Evolutionary conservation across 2,888 invertebrate species (phyloP), one percentile per base, ranked within the genome.

Genomic region (Lycia hirtaria): DNA sequence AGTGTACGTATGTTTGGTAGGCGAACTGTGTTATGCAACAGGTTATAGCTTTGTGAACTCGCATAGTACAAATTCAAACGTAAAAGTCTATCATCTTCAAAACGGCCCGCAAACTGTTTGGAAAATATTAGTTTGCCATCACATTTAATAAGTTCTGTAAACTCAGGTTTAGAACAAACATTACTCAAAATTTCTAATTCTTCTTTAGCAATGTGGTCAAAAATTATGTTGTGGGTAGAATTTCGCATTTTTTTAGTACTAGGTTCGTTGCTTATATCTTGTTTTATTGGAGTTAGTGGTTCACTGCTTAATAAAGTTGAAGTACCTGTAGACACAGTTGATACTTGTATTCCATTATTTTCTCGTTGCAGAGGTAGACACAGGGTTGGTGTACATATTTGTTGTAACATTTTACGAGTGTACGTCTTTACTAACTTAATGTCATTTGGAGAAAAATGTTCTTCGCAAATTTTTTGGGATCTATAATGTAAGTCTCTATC

Each of bases 61-160:
- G 14, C 17, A n/a, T 65, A 57, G 33, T 67, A 69, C 30, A 69
- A 54, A 38, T 63, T 66, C 2, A 68, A 61, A 45, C 65, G 69
- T 38, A 60, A 66, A 15, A 56, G 45, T 33, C 43, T 62, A 41
- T 52, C 61, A 20, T 4, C 10, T 6, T 49, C 43, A 19, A 40
- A 22, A n/a, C 10, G 40, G 22, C 17, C 47, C 3, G 9, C 38
- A 0, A 24, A n/a, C 17, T 2, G 2, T 32, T 4, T 32, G 14
- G 22, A 17, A 22, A 0, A 10, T 9, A 22, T 6, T 28, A 45
- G 1, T 24, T 40, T 43, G n/a, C n/a, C n/a, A n/a, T 33, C 22
- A 22, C 20, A 20, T 38, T 38, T 26, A 3, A 44, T 32, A 14
- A 54, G 22, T 38, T 24, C 17, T 0, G 10, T 22, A 4, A 47